Evolutionary conservation across 2,888 invertebrate genomes (phyloP), one percentile per base, ranked within the genome.

Genomic region (Diaperis boleti): DNA sequence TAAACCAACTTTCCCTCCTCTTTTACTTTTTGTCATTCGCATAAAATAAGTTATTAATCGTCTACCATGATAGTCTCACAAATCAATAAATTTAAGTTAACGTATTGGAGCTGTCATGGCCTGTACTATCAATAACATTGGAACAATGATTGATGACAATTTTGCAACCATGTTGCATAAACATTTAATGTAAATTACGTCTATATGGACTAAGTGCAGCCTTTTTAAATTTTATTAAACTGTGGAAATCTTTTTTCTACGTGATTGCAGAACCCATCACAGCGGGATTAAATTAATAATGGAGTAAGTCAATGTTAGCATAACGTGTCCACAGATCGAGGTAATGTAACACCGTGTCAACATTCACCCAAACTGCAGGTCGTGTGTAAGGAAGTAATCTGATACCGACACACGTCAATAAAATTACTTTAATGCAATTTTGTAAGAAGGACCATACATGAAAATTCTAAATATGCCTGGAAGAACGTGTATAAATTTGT

Each of bases 351-450:
- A 62, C 62, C 50, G 29, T 56, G 62, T 62, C 62, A 62, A 62
- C 56, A 62, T 59, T 49, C 35, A 44, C 33, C 26, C 31, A 42
- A 52, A 37, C 52, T 50, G 35, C 50, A 22, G 55, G 41, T 56
- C 56, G 44, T 61, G 54, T 61, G 60, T 55, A n/a, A n/a, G 29
- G 39, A 52, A 39, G 69, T 65, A 67, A 68, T 62, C 45, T 50
- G 68, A 69, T 64, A 57, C 39, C 50, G 62, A 61, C 62, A 62
- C 59, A 56, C 54, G 59, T 47, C 66, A 68, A 67, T n/a, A n/a
- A n/a, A n/a, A n/a, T 69, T 66, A 67, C 65, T 61, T 62, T 69
- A 69, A 69, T 69, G 68, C 68, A 68, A 68, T 67, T 66, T 64
- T 61, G 59, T n/a, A n/a, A n/a, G n/a, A n/a, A n/a, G n/a, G n/a